Conservation (phyloP, 2,797 vertebrate species). For the Paramormyrops hopkinsi region DNA sequence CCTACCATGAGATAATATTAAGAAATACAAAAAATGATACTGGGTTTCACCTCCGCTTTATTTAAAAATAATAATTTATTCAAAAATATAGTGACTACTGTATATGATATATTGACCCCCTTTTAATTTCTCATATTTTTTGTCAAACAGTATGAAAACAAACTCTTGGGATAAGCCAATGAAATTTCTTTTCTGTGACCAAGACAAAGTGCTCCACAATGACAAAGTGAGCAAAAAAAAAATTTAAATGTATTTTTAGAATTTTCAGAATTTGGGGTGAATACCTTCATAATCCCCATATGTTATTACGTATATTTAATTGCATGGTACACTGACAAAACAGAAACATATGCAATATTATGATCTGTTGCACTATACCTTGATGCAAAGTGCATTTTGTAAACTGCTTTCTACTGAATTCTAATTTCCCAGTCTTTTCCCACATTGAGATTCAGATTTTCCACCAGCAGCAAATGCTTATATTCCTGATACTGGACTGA, state of each 20-base stretch:
- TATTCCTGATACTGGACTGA: constrained; percentile 41
- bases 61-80: background rate
- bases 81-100: background rate
- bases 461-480: constrained; percentile 42
- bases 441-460: constrained; percentile 46
- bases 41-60: background rate
- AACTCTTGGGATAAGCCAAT: background rate
- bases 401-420: constrained; percentile 28
- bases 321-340: background rate
- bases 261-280: background rate
- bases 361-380: background rate
- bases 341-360: background rate
- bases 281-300: background rate
- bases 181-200: background rate
- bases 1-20: background rate
- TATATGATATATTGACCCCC: background rate
- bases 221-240: background rate
- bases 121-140: background rate
- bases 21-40: background rate
- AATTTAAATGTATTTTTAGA: background rate
- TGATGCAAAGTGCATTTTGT: background rate
- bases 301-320: background rate
- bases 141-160: background rate
- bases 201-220: background rate
- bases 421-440: constrained; percentile 56